Evolutionary conservation across 2,888 invertebrate genomes (phyloP), one percentile per base, ranked within the genome.

Genomic region (Chouioia cunea): DNA sequence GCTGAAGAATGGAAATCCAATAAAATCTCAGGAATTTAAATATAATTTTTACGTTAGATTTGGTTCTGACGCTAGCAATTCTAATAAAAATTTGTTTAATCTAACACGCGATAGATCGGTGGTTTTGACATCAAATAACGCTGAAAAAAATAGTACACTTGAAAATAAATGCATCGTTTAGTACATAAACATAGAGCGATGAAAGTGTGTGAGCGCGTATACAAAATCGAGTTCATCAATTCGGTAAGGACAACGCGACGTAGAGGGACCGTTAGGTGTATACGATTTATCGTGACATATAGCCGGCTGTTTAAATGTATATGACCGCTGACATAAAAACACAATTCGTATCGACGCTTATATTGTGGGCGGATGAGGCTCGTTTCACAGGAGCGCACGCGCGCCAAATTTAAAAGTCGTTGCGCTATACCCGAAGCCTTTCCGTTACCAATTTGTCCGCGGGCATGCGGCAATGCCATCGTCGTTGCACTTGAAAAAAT

Each of bases 331-430:
- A 74, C 74, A 74, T 66, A 54, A 63, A 73, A 57, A 57, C 57
- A 22, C 57, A 57, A 57, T 57, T 57, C 16, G 43, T 16, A 20
- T 53, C 23, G 53, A 53, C 53, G 23, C 58, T 56, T 53, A 53
- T 65, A 62, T 68, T 20, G 36, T 62, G 68, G 65, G 62, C 68
- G 68, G 69, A 71, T 65, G 71, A 70, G 10, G 63, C 63, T 74
- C 36, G 62, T 71, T 70, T 54, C 23, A 53, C 58, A 71, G 53
- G 53, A 75, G 75, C 69, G 73, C 58, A 71, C 53, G 53, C 76
- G 75, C 69, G 73, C 77, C 74, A 74, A 74, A 77, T 74, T 74
- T 68, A 56, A 62, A 52, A 56, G 56, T 65, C 58, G 65, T 47
- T 62, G 68, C 65, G 46, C 59, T 59, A n/a, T n/a, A n/a, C n/a